phyloP scores from a whole-genome alignment of 2,113 vertebrate genomes.

The Gymnobelideus leadbeateri region DNA sequence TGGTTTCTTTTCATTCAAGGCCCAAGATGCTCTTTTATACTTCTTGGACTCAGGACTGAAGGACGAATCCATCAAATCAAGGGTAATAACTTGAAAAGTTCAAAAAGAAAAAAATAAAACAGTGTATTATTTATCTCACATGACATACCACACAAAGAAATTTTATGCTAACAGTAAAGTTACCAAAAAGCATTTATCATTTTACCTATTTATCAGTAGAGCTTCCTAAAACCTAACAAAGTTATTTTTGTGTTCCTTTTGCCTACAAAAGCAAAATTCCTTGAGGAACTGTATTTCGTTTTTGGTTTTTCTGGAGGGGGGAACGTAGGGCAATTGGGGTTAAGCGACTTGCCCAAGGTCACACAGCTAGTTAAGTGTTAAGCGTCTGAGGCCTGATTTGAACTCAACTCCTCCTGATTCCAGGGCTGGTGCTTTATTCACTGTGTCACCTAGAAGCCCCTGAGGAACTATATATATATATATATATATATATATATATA shows the following conservation, averaged over 20 bases:
- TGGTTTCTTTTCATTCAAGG: constrained; percentile 90
- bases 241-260: not conserved
- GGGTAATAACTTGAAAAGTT: constrained; percentile 84
- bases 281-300: not conserved
- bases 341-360: no score
- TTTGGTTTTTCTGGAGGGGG: no score
- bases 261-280: constrained; percentile 45
- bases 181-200: not conserved
- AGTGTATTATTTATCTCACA: not conserved
- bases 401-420: no score
- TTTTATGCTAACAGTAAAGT: not conserved
- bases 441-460: no score
- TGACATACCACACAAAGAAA: not conserved
- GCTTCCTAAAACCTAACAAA: not conserved
- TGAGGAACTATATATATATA: not conserved
- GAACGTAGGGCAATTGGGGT: no score
- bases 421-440: no score
- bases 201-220: not conserved
- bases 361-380: no score
- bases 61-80: constrained; percentile 88
- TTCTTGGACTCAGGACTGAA: constrained; percentile 87
- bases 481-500: no score
- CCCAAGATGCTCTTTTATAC: constrained; percentile 87
- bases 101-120: constrained; percentile 15
- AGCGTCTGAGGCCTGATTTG: no score